These are phyloP conservation scores for Poecilia wingei DNA, from an alignment of 2,797 vertebrate genomes.

Conservation along the genomic window DNA sequence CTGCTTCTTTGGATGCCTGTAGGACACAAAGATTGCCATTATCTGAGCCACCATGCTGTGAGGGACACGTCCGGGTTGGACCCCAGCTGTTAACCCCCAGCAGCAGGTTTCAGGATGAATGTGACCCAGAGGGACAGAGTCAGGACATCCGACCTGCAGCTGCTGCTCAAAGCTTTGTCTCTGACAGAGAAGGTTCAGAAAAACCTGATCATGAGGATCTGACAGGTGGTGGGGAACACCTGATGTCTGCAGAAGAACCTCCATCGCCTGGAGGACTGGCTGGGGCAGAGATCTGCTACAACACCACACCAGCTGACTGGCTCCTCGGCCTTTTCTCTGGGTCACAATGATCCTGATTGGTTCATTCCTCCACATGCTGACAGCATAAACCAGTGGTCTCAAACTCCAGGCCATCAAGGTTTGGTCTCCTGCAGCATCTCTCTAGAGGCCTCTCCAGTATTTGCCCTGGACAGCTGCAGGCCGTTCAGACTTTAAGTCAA, in stretches of 20 bases:
- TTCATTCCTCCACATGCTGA: background rate
- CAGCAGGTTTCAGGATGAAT: slow-evolving; percentile 42
- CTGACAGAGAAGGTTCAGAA: no score
- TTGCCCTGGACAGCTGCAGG: no score
- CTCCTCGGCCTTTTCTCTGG: slow-evolving; percentile 18
- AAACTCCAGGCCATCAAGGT: no score
- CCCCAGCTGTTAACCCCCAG: background rate
- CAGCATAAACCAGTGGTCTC: background rate
- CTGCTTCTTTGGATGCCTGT: slow-evolving; percentile 90
- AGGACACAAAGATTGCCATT: slow-evolving; percentile 48
- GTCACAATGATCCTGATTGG: slow-evolving; percentile 31
- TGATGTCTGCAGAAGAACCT: no score
- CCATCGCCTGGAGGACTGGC: background rate
- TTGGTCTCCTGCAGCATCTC: no score
- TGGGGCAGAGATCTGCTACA: background rate
- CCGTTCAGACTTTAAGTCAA: no score
- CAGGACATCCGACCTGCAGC: background rate
- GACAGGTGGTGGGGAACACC: no score
- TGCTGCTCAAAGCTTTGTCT: background rate
- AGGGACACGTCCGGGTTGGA: no score
- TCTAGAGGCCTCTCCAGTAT: no score
- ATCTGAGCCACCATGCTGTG: background rate
- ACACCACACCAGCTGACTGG: background rate
- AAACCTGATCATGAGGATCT: no score
- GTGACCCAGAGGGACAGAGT: slow-evolving; percentile 33